Evolutionary conservation across 2,797 vertebrate species (phyloP).

Genomic region (Pseudomugil gertrudae): DNA sequence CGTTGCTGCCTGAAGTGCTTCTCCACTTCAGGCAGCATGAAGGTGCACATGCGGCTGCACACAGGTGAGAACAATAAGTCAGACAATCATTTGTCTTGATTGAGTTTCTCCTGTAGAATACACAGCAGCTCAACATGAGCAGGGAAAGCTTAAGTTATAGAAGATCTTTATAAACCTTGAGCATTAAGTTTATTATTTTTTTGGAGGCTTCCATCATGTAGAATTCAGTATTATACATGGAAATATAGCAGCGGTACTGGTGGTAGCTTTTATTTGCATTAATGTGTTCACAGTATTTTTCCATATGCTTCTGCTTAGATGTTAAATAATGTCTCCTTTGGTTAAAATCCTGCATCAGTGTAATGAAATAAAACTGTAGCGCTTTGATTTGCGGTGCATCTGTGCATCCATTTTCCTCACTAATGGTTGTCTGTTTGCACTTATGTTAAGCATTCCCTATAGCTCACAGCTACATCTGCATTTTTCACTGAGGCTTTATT

Average conservation of each 20-base stretch:
- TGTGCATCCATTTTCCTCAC: no score
- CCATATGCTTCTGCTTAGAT: no score
- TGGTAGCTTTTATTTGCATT: no score
- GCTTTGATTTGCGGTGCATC: neutral
- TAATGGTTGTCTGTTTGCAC: no score
- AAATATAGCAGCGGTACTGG: no score
- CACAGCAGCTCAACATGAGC: neutral
- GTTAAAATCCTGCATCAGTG: slow-evolving; percentile 22
- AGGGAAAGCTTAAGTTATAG: neutral
- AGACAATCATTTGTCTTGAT: slow-evolving; percentile 12
- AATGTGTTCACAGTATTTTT: no score
- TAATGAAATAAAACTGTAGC: slow-evolving; percentile 9
- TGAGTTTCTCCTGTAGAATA: neutral
- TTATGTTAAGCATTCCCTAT: no score
- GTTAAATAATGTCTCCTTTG: no score
- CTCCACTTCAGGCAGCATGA: slow-evolving; percentile 99
- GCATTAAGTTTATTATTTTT: slow-evolving; percentile 11
- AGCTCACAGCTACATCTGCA: no score
- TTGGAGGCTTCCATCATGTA: slow-evolving; percentile 8
- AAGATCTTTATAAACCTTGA: slow-evolving; percentile 1
- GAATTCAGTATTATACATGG: neutral
- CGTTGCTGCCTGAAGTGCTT: slow-evolving; percentile 96
- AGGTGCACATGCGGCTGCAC: slow-evolving; percentile 97
- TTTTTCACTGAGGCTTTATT: slow-evolving; percentile 2
- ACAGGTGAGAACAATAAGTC: slow-evolving; percentile 85